These are phyloP conservation scores for Hirtodrosophila alboralis DNA, from an alignment of 2,888 invertebrate species.

Conservation along the genomic window DNA sequence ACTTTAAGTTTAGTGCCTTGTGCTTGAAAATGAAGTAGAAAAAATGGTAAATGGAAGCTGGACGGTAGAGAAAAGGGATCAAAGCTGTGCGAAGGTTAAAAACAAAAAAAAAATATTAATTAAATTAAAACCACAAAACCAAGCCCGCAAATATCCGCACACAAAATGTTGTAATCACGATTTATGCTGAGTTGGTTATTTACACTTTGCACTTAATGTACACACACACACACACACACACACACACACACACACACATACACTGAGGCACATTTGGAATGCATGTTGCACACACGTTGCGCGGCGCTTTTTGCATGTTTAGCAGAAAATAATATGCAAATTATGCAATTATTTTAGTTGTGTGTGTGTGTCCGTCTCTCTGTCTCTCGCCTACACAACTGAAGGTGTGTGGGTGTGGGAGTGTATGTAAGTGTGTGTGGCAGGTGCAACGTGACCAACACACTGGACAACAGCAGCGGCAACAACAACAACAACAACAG, in stretches of 20 bases:
- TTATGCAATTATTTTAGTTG: conserved; percentile 81
- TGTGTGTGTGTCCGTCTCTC: conserved; percentile 5
- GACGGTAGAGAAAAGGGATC: no score
- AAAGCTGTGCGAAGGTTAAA: conserved; percentile 16
- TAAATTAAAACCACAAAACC: conserved; percentile 83
- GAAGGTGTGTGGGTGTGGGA: conserved; percentile 1
- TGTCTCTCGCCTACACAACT: conserved; percentile 12
- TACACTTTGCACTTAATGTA: conserved; percentile 78
- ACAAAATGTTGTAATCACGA: conserved; percentile 82
- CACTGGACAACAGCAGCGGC: conserved; percentile 52
- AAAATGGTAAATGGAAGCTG: background rate
- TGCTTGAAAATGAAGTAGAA: background rate
- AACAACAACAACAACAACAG: no score
- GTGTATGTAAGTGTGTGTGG: conserved; percentile 33
- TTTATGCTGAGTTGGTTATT: conserved; percentile 82
- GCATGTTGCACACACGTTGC: conserved; percentile 71
- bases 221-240: conserved; percentile 34
- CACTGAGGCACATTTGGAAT: conserved; percentile 53
- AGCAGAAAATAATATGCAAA: conserved; percentile 80
- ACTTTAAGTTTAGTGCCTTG: background rate
- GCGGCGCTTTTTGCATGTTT: conserved; percentile 77
- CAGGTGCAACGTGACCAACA: conserved; percentile 64
- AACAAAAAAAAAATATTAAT: conserved; percentile 77
- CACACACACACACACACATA: conserved; percentile 27
- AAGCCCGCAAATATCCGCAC: conserved; percentile 81